These are phyloP conservation scores for Leptopilina drosophilae DNA, from an alignment of 2,888 invertebrate genomes.

Conservation along the genomic window DNA sequence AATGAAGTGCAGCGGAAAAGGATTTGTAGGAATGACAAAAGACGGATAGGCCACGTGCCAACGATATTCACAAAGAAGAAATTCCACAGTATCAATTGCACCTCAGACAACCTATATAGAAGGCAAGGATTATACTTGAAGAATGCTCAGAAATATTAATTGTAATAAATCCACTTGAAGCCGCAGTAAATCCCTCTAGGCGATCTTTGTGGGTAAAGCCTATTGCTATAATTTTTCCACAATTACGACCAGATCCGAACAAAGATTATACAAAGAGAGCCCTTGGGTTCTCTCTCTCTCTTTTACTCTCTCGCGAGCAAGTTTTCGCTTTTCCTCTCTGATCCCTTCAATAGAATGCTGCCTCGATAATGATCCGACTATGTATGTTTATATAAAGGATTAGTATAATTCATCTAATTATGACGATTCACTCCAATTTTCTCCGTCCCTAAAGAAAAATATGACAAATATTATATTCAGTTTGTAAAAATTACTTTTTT, in stretches of 20 bases:
- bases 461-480: neutral
- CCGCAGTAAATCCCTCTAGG: slow-evolving; percentile 18
- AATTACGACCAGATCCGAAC: slow-evolving; percentile 31
- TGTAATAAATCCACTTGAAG: slow-evolving; percentile 32
- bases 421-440: neutral
- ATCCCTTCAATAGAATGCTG: slow-evolving; percentile 7
- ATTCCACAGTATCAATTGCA: slow-evolving; percentile 34
- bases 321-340: neutral
- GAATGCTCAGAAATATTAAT: slow-evolving; percentile 34
- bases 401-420: neutral
- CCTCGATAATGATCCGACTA: slow-evolving; percentile 7
- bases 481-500: too few species aligned
- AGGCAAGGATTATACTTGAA: slow-evolving; percentile 36
- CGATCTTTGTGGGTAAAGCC: slow-evolving; percentile 21
- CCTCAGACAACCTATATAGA: slow-evolving; percentile 5
- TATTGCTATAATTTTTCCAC: slow-evolving; percentile 39
- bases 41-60: slow-evolving; percentile 4
- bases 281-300: slow-evolving; percentile 4
- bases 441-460: neutral
- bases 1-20: neutral
- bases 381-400: neutral
- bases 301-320: neutral
- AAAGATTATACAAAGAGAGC: slow-evolving; percentile 32
- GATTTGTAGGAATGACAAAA: slow-evolving; percentile 21
- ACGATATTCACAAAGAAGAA: slow-evolving; percentile 23